Base-by-base conservation (phyloP, 2,113 vertebrate genomes). In the Nycticorax nycticorax region DNA sequence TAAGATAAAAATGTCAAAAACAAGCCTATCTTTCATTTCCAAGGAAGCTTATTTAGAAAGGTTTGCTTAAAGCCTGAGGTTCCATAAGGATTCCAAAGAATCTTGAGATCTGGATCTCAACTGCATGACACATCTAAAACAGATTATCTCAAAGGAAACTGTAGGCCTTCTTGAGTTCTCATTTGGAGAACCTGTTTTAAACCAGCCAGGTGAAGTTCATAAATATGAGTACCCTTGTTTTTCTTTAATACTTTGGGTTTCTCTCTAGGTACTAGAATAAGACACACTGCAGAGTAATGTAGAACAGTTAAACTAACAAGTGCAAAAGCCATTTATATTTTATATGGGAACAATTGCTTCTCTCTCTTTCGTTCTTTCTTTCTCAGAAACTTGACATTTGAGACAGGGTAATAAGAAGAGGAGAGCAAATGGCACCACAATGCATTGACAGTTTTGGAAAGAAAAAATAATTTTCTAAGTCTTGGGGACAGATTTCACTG, bases 401-500 rank as follows among this genome's bases (percentile, higher is more conserved):
- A 94, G 66, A 53, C 28, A 41, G 6, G 9, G 52, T 28, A 92
- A 48, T 52, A 77, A 67, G 39, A 89, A 91, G n/a, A 64, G 18
- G 48, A 73, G 74, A 89, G 60, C 39, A 92, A 92, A 97, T 21
- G 56, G 75, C 86, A 95, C 48, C 80, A 79, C 76, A 75, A 47
- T 20, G 13, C 43, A 24, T 37, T 93, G 93, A 93, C 93, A 82
- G 39, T 74, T 84, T 45, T 47, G 26, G n/a, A 75, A 86, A 48
- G 52, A 47, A 50, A 77, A 69, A 83, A 74, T 23, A 85, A 27
- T 30, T 94, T 81, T 84, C 15, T 76, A 43, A 24, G 26, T 32
- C 33, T 24, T 13, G 1, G 64, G 67, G 77, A 85, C 37, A 69
- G 47, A 50, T 73, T 97, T 96, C 32, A 75, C 56, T 87, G 95